Percentiles rank a stretch among this genome's conserved stretches.
phyloP scores from a whole-genome alignment of 2,113 vertebrate genomes.

The Zosterops borbonicus region DNA sequence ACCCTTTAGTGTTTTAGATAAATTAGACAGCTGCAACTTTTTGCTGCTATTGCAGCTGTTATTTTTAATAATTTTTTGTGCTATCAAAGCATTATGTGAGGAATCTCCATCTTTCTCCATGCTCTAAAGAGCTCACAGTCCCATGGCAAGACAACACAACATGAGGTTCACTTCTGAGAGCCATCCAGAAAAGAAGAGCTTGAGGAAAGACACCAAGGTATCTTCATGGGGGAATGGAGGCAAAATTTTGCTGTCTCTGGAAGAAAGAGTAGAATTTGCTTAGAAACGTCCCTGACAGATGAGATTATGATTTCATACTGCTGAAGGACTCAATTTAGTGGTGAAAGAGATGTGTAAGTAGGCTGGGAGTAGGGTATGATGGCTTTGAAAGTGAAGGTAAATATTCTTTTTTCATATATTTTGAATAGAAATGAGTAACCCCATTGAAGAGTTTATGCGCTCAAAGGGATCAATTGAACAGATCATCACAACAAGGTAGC shows the following conservation, averaged over 20 bases:
- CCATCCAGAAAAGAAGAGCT: not conserved
- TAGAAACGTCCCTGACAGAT: not conserved
- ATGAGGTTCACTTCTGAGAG: not conserved
- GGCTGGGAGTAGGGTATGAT: not conserved
- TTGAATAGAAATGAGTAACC: not conserved
- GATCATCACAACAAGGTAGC: not conserved
- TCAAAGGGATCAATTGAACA: not conserved
- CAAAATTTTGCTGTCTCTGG: not conserved
- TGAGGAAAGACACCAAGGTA: not conserved
- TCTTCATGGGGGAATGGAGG: not conserved
- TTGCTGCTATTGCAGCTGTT: not conserved
- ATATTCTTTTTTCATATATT: not conserved
- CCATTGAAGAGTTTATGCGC: not conserved
- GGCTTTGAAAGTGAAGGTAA: not conserved
- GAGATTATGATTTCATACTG: not conserved
- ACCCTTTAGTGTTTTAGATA: not conserved
- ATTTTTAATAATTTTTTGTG: not conserved
- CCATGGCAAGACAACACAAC: not conserved
- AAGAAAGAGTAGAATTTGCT: not conserved
- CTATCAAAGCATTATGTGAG: not conserved
- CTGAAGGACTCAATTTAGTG: not conserved
- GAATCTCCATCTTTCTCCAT: not conserved
- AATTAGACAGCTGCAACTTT: not conserved
- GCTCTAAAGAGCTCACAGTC: not conserved
- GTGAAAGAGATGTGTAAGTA: not conserved